Conservation (phyloP, 1,140 invertebrate genomes). For the Dreissena rostriformis region DNA sequence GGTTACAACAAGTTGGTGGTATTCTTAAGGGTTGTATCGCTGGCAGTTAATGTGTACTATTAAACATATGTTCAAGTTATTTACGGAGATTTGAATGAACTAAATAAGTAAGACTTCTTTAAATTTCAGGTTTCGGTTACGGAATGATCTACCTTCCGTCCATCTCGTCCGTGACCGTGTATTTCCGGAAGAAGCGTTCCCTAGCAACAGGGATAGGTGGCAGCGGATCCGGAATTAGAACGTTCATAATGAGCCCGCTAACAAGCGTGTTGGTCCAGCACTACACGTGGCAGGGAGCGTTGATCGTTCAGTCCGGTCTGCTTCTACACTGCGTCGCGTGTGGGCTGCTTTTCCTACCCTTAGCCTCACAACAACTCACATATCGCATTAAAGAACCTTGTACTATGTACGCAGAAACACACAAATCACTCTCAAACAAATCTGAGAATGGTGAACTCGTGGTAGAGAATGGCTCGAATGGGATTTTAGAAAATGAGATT, state of each 20-base stretch:
- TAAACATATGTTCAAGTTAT: too few species aligned
- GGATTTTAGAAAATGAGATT: too few species aligned
- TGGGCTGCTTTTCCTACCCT: slow-evolving; percentile 19
- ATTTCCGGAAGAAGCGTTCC: slow-evolving; percentile 97
- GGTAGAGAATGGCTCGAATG: too few species aligned
- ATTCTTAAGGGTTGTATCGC: too few species aligned
- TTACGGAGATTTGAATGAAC: too few species aligned
- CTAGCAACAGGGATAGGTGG: slow-evolving; percentile 98
- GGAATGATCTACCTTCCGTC: slow-evolving; percentile 46
- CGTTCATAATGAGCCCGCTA: slow-evolving; percentile 88
- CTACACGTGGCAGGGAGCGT: slow-evolving; percentile 87
- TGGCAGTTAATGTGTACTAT: too few species aligned
- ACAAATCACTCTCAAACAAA: too few species aligned
- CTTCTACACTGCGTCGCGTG: slow-evolving; percentile 86
- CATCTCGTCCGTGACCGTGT: slow-evolving; percentile 84
- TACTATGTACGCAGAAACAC: too few species aligned
- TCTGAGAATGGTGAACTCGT: too few species aligned
- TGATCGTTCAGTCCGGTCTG: slow-evolving; percentile 87
- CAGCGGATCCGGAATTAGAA: slow-evolving; percentile 94
- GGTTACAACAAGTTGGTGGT: too few species aligned
- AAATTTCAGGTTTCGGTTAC: slow-evolving; percentile 40
- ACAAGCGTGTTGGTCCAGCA: slow-evolving; percentile 84
- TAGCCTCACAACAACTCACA: not conserved
- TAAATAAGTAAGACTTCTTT: too few species aligned
- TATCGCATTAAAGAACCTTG: too few species aligned